Percentiles rank a stretch among this genome's conserved stretches.
Conservation (phyloP, 2,113 vertebrate species). For the Tylochromis polylepis region DNA sequence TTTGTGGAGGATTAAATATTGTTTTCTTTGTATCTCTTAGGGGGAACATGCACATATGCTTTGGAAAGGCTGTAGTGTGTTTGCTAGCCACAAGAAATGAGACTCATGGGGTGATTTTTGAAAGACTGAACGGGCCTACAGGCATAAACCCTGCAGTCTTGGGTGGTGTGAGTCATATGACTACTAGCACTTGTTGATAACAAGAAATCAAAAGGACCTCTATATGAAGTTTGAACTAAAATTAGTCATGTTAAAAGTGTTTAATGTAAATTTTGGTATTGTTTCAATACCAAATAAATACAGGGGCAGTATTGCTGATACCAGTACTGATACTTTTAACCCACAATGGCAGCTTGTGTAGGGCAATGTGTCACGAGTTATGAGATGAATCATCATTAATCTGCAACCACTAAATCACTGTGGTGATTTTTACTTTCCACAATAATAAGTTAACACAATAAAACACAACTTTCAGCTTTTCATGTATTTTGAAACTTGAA, state of each 20-base stretch:
- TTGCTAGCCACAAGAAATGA: not conserved
- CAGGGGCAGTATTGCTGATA: not conserved
- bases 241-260: not conserved
- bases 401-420: not conserved
- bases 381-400: not conserved
- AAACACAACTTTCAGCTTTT: not conserved
- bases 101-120: not conserved
- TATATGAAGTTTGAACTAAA: fast-evolving
- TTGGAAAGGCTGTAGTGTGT: not conserved
- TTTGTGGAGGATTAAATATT: not conserved
- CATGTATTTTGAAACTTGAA: not conserved
- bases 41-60: not conserved
- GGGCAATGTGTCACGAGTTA: not conserved
- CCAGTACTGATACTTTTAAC: not conserved
- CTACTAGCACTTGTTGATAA: not conserved
- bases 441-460: not conserved
- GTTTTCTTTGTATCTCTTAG: not conserved
- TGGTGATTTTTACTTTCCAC: not conserved
- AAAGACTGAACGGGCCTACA: not conserved
- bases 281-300: not conserved
- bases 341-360: not conserved
- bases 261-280: not conserved
- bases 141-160: not conserved
- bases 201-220: not conserved
- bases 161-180: not conserved